Evolutionary conservation across 2,888 invertebrate genomes (phyloP), one percentile per base, ranked within the genome.

Genomic region (Himalopsyche kuldschensis): DNA sequence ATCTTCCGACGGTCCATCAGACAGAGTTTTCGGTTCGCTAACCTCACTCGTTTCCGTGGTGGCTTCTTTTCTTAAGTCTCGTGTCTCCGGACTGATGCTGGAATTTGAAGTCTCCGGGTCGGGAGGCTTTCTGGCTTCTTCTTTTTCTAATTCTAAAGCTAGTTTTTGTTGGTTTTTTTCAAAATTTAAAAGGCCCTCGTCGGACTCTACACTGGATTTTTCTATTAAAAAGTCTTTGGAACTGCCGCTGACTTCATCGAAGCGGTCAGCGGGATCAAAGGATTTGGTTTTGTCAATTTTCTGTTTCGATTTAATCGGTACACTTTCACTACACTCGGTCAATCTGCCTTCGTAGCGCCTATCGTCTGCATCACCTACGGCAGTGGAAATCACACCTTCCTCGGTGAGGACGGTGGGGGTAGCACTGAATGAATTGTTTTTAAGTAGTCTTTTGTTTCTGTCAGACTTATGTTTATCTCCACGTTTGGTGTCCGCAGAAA

Each of bases 171-270:
- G 15, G 83, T 87, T 87, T 86, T 89, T 88, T 89, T 91, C 86
- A 88, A 92, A 80, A 87, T 89, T 88, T 17, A 87, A 84, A 4
- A 88, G 86, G 80, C 87, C 91, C 78, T 92, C 93, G 87, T 91
- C 92, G 8, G 93, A 92, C 88, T 91, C 91, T 87, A 91, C 90
- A 87, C 92, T 90, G 86, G 91, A 91, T 89, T 92, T 92, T 87
- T 93, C 94, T 90, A 95, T 90, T 17, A 95, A 90, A 87, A 94
- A 93, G 89, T 95, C 95, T 90, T 95, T 95, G 17, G 95, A 95
- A 87, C 94, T 94, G 32, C 94, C 94, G 88, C 94, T 95, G 69
- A 93, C 92, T 88, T 93, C 93, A 87, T 95, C 94, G 85, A 93
- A 93, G 87, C 93, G 91, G 87, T 91, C 91, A 75, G 82, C 86